Percentiles rank a stretch among this genome's conserved stretches.
Conservation (phyloP, 2,113 vertebrate species). For the Otis tarda region DNA sequence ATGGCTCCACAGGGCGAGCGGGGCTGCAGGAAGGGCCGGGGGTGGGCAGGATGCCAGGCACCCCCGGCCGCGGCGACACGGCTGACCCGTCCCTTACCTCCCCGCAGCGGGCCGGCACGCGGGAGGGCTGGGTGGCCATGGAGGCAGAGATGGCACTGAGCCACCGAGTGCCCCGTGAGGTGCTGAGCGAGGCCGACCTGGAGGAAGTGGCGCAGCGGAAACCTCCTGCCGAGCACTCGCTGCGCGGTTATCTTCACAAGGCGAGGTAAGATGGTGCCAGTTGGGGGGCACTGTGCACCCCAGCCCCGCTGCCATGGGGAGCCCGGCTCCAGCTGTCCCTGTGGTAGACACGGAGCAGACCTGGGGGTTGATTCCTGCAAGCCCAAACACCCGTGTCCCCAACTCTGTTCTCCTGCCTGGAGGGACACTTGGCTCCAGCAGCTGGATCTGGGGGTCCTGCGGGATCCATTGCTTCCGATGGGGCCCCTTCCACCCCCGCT, state of each 20-base stretch:
- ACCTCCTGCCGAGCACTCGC: neutral
- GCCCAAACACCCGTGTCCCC: neutral
- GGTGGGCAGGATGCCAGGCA: neutral
- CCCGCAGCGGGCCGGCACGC: neutral
- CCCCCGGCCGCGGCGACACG: accelerated
- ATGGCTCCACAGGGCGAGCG: accelerated
- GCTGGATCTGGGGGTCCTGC: neutral
- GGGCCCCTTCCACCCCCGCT: no score
- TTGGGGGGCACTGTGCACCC: accelerated
- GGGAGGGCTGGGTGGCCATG: neutral
- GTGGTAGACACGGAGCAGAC: accelerated
- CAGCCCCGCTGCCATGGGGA: neutral
- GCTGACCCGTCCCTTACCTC: neutral
- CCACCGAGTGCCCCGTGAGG: slow-evolving; percentile 13
- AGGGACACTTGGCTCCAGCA: neutral
- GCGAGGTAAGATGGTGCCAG: neutral
- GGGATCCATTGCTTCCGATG: neutral
- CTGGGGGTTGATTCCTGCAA: neutral
- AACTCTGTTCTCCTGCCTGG: neutral
- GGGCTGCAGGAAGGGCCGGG: neutral
- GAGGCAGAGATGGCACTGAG: neutral
- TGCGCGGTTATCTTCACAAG: slow-evolving; percentile 29
- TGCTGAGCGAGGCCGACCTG: slow-evolving; percentile 80
- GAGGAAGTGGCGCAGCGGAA: slow-evolving; percentile 77
- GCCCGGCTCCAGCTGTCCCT: neutral